Evolutionary conservation across 2,888 invertebrate genomes (phyloP).

Genomic region (Patella caerulea): DNA sequence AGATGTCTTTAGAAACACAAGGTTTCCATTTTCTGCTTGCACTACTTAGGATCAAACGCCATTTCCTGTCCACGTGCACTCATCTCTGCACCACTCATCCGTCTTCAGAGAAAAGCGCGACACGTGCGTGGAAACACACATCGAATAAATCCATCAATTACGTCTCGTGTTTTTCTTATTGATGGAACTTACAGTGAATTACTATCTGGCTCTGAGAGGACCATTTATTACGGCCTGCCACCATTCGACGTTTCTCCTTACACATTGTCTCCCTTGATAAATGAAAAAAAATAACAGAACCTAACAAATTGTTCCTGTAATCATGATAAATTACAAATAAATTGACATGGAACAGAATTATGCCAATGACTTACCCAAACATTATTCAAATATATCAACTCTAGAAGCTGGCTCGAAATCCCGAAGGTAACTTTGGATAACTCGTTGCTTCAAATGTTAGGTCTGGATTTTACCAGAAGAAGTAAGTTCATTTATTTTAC

Average conservation of each 20-base stretch:
- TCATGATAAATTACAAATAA: constrained; percentile 3
- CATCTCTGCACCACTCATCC: not conserved
- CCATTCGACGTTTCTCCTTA: not conserved
- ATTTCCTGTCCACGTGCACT: constrained; percentile 3
- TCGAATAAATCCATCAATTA: constrained; percentile 10
- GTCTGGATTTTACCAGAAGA: no score
- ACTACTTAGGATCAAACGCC: not conserved
- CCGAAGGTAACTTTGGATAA: no score
- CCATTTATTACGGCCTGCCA: not conserved
- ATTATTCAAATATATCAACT: no score
- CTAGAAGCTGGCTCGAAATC: no score
- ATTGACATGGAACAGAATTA: not conserved
- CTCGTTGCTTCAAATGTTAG: no score
- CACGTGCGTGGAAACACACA: constrained; percentile 2
- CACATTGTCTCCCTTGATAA: not conserved
- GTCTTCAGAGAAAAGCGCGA: not conserved
- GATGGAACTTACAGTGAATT: constrained; percentile 8
- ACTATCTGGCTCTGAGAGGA: not conserved
- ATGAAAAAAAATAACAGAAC: not conserved
- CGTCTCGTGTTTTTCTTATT: constrained; percentile 6
- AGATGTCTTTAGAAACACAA: no score
- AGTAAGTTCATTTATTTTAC: no score
- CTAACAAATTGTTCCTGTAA: not conserved
- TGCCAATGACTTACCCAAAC: no score
- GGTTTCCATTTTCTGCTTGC: no score